Conservation (phyloP, 2,113 vertebrate genomes). For the Myrmecophaga tridactyla region DNA sequence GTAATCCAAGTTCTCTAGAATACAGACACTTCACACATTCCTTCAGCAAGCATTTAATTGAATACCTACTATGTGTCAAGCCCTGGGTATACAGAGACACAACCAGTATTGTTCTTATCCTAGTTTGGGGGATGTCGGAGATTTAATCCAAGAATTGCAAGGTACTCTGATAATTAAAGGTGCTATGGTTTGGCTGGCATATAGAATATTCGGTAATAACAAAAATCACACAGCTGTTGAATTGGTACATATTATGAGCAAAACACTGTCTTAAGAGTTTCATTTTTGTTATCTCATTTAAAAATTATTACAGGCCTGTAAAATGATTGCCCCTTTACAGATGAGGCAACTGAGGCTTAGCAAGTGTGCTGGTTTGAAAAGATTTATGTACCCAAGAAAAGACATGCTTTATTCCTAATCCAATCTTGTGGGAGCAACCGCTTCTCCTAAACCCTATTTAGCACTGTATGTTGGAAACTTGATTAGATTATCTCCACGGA, state of each 20-base stretch:
- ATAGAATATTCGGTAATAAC: background rate
- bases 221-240: background rate
- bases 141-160: background rate
- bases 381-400: no score
- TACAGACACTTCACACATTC: background rate
- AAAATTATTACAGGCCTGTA: background rate
- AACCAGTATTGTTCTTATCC: background rate
- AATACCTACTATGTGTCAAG: background rate
- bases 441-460: no score
- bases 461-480: no score
- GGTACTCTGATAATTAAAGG: background rate
- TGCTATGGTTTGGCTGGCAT: background rate
- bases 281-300: background rate
- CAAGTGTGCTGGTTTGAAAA: no score
- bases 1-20: background rate
- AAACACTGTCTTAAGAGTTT: background rate
- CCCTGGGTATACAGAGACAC: background rate
- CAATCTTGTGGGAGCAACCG: no score
- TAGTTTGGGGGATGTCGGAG: background rate
- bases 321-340: background rate
- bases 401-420: no score
- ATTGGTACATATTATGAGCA: background rate
- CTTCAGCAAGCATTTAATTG: background rate
- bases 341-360: background rate
- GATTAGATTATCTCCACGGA: no score